A percentile compares a stretch with the other conserved stretches of the same genome.
Evolutionary conservation across 2,113 vertebrate genomes (phyloP).

Genomic region (Cynoglossus semilaevis): DNA sequence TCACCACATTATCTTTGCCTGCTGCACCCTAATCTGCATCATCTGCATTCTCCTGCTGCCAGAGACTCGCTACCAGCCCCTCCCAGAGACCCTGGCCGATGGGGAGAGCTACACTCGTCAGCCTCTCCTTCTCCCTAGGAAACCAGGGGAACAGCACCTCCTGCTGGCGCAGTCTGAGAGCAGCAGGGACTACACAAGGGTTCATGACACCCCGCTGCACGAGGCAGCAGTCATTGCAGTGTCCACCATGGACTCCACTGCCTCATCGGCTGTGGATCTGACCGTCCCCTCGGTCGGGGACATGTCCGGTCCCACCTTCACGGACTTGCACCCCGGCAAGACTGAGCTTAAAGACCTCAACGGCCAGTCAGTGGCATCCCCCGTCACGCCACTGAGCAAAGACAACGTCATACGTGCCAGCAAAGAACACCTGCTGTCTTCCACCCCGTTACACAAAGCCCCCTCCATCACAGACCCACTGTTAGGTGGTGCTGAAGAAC

Average conservation of each 20-base stretch:
- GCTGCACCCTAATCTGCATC: conserved; percentile 98
- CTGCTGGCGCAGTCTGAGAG: conserved; percentile 84
- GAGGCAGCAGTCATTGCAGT: conserved; percentile 57
- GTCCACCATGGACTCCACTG: conserved; percentile 73
- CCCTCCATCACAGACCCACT: conserved; percentile 56
- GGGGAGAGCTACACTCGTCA: conserved; percentile 90
- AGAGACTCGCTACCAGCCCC: conserved; percentile 86
- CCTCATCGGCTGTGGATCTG: conserved; percentile 68
- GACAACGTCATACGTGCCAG: conserved; percentile 27
- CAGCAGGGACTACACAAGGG: conserved; percentile 84
- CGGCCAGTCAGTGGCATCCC: conserved; percentile 25
- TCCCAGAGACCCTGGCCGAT: conserved; percentile 87
- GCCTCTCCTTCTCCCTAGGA: conserved; percentile 83
- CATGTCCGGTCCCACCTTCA: not conserved
- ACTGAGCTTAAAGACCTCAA: conserved; percentile 36
- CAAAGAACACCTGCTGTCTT: conserved; percentile 57
- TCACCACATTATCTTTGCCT: conserved; percentile 98
- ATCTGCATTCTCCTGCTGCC: conserved; percentile 97
- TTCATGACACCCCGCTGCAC: conserved; percentile 77
- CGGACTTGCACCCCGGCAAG: conserved; percentile 30
- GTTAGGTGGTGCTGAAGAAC: conserved; percentile 37
- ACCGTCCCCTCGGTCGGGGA: conserved; percentile 29
- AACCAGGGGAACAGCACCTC: conserved; percentile 84
- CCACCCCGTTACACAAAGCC: conserved; percentile 54
- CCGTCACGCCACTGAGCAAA: conserved; percentile 21